Evolutionary conservation across 2,113 vertebrate species (phyloP), one percentile per base, ranked within the genome.

Genomic region (Brienomyrus longianalis): DNA sequence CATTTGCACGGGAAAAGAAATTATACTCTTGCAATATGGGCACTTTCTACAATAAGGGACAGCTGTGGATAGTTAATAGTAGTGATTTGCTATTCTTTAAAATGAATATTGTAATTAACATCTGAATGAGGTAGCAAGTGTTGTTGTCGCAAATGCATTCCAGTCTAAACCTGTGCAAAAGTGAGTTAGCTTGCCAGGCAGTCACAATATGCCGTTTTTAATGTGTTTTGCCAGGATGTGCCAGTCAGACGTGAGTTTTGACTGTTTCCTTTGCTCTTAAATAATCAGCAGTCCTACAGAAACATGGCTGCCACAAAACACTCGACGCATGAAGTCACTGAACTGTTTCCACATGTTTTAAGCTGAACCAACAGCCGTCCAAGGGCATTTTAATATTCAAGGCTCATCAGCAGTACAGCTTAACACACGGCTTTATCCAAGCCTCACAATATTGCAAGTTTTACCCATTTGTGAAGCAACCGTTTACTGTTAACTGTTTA

Each of bases 21-120:
- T 84, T 45, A 84, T 84, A 48, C 83, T 84, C 83, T 84, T 43
- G 45, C 83, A 84, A 84, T 84, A 84, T 84, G 83, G 45, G 21
- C 6, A 48, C 9, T 47, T n/a, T 48, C 9, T 48, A 84, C 43
- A 47, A 84, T 84, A 84, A 84, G 83, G 43, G 45, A 84, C 19
- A 45, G 83, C 43, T 84, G 43, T 84, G 43, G 83, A 47, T 43
- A 80, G 74, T 43, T 84, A 84, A 84, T 48, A 48, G 83, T 84
- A 48, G 45, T 48, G 45, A 84, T 84, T 84, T 48, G 83, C 45
- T 84, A 80, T 84, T 84, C 21, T 48, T 47, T 84, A 84, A 47
- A 84, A 47, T 43, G 45, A 84, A 84, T 84, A 84, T 80, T 39
- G 35, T 48, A 84, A 84, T 84, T 84, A 84, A 48, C 83, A 84